Evolutionary conservation across 1,140 invertebrate genomes (phyloP), one percentile per base, ranked within the genome.

Genomic region (Drosophila tani): DNA sequence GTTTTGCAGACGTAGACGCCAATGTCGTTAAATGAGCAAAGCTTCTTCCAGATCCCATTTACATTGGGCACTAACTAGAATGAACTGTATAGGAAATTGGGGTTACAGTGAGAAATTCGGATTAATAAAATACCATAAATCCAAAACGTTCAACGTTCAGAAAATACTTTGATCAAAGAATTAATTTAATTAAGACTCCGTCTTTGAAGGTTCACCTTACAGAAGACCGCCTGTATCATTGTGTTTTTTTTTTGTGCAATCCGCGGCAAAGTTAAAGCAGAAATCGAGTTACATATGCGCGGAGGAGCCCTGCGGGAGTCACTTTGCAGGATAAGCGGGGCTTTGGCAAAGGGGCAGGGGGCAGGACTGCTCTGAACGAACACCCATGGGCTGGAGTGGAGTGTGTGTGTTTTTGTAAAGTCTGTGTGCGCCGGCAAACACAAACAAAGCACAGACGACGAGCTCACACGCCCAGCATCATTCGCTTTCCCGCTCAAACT

Each of bases 1-100:
- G 81, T 79, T 88, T 68, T 90, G 85, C 85, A 90, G 85, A 90
- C 85, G 81, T 75, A 88, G 84, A 88, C 84, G 85, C 85, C 84
- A 90, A 88, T 88, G 84, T 88, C 84, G 84, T 88, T 90, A 88
- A 88, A 90, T 90, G 85, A 90, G 73, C 73, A 79, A 60, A 60
- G 46, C 70, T 43, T 51, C 70, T 41, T 51, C 40, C 67, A 59
- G 53, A 75, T 66, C 63, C 59, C 49, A 70, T 50, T 43, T 57
- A 46, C 68, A 73, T 55, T 63, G 24, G 40, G 1, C 14, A 35
- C 64, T 17, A 32, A 1, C 11, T 38, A 32, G 5, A 8, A 17
- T 5, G 9, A 47, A 32, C 24, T 0, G 27, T 19, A 5, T 8
- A 6, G 3, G 7, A 3, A 3, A 27, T 43, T 12, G 15, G 35